A percentile compares a stretch with the other conserved stretches of the same genome.
Conservation (phyloP, 1,140 invertebrate genomes). For the Drosophila nigromelanica region DNA sequence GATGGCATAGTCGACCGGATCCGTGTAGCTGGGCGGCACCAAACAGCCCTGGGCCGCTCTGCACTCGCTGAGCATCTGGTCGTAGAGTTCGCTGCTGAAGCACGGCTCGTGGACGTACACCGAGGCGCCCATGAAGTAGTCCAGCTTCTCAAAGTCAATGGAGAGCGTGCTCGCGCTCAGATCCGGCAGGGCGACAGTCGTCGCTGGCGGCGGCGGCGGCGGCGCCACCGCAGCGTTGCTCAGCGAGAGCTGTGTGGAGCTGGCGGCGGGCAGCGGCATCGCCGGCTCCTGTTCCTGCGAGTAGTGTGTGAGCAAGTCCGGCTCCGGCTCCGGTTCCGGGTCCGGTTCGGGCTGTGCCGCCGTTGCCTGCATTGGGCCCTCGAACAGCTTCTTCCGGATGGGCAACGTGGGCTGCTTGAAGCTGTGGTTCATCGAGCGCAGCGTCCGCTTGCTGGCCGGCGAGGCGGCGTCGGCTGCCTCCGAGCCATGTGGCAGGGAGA, state of each 20-base stretch:
- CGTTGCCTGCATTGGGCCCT: neutral
- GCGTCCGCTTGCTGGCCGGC: conserved; percentile 86
- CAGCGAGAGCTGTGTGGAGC: conserved; percentile 54
- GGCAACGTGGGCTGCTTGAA: conserved; percentile 76
- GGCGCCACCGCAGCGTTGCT: neutral
- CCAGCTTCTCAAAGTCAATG: conserved; percentile 76
- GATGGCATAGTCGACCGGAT: conserved; percentile 86
- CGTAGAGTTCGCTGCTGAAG: conserved; percentile 83
- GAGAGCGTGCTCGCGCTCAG: conserved; percentile 66
- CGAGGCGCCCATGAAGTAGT: conserved; percentile 83
- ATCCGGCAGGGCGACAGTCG: conserved; percentile 28
- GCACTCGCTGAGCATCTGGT: conserved; percentile 82
- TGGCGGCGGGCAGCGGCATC: conserved; percentile 61
- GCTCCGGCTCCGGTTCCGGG: conserved; percentile 1
- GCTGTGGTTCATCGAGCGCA: conserved; percentile 81
- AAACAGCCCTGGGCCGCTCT: conserved; percentile 84
- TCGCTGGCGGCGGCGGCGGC: neutral
- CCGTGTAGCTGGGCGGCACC: conserved; percentile 83
- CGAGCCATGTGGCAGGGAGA: conserved; percentile 64
- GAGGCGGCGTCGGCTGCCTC: conserved; percentile 84
- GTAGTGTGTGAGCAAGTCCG: conserved; percentile 66
- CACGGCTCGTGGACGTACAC: conserved; percentile 84
- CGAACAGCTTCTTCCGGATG: conserved; percentile 70
- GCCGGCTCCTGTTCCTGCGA: conserved; percentile 71
- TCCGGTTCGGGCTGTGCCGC: neutral